Evolutionary conservation across 92 coral and sea anemone genomes (phyloP), one percentile per base, ranked within the genome.

Genomic region (Siderastrea siderea): DNA sequence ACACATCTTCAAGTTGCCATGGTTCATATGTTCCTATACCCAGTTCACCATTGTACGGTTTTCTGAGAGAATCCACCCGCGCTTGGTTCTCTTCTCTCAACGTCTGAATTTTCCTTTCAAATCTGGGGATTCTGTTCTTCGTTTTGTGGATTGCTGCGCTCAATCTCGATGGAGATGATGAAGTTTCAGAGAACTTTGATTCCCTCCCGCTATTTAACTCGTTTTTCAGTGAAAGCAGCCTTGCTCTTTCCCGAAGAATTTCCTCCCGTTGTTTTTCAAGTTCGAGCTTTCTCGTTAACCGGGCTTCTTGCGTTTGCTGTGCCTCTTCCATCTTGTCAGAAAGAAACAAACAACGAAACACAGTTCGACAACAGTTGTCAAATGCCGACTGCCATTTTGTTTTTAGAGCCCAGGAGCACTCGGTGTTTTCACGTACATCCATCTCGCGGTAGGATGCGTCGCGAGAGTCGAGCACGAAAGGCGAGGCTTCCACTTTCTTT

Each of bases 11-110:
- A 19, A 95, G 80, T 72, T 95, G 98, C 94, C 96, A 93, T 0
- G 98, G 95, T 75, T 95, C 96, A 47, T 95, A 95, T 6, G 98
- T 91, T 2, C 96, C 96, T 16, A 87, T 82, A 5, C 96, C 98
- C 71, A 95, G 73, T 76, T 95, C 98, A 4, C 98, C 98, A 14
- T 78, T 72, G 74, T 95, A 95, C 49, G 96, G 96, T 78, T 74
- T 83, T 15, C 80, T 71, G 65, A 88, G 57, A 55, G 80, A 49
- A 38, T 84, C 82, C 68, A 53, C 69, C 66, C 88, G 86, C 2
- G 75, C 81, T 48, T 78, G 81, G 61, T 91, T 84, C 87, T 61
- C 89, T 10, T 83, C 59, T 55, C 81, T 81, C 55, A 91, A 88
- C 2, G 72, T 60, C 7, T 80, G 87, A 64, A 95, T 53, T 64